Evolutionary conservation across 1,140 invertebrate species (phyloP), one percentile per base, ranked within the genome.

Genomic region (Danaus plexippus): DNA sequence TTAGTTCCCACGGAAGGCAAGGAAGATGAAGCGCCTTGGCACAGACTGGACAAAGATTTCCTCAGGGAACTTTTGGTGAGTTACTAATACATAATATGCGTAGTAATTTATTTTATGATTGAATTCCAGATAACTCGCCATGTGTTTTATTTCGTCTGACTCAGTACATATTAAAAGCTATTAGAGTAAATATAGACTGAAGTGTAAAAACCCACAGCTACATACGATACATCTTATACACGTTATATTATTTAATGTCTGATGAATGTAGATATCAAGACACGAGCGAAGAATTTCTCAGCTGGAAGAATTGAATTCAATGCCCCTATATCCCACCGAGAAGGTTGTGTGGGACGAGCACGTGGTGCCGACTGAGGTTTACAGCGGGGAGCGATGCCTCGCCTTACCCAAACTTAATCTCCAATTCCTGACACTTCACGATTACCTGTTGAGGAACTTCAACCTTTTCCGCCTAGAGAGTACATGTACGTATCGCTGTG

Each of bases 291-390:
- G 96, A 49, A 90, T 92, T 11, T 99, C 97, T 0, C 98, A 99
- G 74, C 82, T 99, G 43, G 95, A 99, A 80, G 93, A 95, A 48
- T 86, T 99, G 1, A 99, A 99, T 77, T 94, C 97, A 67, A 98
- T 99, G 96, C 97, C 98, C 0, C 88, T 99, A 0, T 99, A 99
- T 86, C 98, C 98, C 1, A 99, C 97, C 0, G 98, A 99, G 80
- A 92, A 96, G 50, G 94, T 99, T 9, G 98, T 99, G 66, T 99
- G 98, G 98, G 97, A 99, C 87, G 97, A 99, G 80, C 99, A 98
- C 77, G 92, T 99, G 41, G 98, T 99, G 0, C 98, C 98, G 0
- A 96, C 95, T 0, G 97, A 99, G 71, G 98, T 98, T 84, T 99
- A 96, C 86, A 96, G 95, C 52, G 96, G 97, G 1, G 97, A 99